These are phyloP conservation scores for Alloscopus bannaensis DNA, from an alignment of 2,888 invertebrate species.

Conservation along the genomic window DNA sequence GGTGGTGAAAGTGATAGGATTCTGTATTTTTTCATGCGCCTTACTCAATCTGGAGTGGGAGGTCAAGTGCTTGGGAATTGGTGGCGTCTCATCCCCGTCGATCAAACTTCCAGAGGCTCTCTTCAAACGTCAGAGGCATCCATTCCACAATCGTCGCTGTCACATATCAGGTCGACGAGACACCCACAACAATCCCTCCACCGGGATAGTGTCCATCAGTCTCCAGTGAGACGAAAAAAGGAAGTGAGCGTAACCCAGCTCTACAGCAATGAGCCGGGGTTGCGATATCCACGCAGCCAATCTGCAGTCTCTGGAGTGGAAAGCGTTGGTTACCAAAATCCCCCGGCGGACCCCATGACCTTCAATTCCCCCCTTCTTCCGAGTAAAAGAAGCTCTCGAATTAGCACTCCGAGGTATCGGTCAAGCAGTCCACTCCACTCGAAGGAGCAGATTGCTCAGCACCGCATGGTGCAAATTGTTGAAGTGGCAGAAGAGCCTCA, in stretches of 20 bases:
- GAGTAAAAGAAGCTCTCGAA: neutral
- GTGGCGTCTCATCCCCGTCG: conserved; percentile 47
- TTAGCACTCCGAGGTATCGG: neutral
- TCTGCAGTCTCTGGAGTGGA: no score
- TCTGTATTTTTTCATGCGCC: conserved; percentile 56
- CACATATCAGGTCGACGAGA: no score
- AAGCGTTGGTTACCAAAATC: no score
- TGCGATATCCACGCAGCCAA: no score
- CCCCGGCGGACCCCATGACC: neutral
- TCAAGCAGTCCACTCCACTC: neutral
- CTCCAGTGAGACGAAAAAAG: no score
- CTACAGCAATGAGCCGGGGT: no score
- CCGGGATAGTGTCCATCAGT: no score
- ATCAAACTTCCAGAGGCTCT: no score
- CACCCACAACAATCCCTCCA: no score
- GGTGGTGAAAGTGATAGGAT: conserved; percentile 56
- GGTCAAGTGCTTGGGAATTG: conserved; percentile 48
- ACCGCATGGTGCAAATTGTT: neutral
- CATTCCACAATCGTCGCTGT: no score
- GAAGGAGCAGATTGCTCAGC: neutral
- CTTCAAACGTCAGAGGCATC: no score
- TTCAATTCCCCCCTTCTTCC: neutral
- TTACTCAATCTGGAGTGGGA: conserved; percentile 1
- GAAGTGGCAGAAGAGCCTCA: neutral
- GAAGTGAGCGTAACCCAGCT: no score